Percentiles rank a stretch among this genome's conserved stretches.
Conservation (phyloP, 2,888 invertebrate genomes). For the Leistus spinibarbis region DNA sequence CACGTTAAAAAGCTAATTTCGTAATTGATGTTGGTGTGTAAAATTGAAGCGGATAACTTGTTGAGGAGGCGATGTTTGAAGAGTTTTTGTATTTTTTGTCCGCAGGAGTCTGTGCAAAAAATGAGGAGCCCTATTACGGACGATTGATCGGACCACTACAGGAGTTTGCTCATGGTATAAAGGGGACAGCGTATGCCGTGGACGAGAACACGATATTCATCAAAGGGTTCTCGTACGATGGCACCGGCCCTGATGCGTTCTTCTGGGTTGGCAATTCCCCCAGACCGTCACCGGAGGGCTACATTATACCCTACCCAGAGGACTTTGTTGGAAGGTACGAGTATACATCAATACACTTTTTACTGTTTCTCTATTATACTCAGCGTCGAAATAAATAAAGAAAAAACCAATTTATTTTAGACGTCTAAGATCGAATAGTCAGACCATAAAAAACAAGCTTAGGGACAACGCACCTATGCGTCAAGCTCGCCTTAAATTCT, state of each 20-base stretch:
- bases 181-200: constrained; percentile 83
- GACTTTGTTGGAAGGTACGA: constrained; percentile 79
- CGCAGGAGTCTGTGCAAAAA: constrained; percentile 49
- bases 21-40: constrained; percentile 42
- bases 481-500: no score
- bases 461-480: no score
- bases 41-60: constrained; percentile 15
- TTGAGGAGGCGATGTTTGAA: not conserved
- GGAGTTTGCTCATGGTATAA: constrained; percentile 79
- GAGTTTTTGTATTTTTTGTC: not conserved
- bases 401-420: no score
- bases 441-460: no score
- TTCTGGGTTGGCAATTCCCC: constrained; percentile 89
- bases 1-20: constrained; percentile 39
- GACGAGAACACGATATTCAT: constrained; percentile 89
- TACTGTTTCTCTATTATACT: not conserved
- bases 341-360: constrained; percentile 9
- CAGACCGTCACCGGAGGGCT: constrained; percentile 81
- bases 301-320: constrained; percentile 85
- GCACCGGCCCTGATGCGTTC: constrained; percentile 85
- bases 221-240: constrained; percentile 86
- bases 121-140: constrained; percentile 75
- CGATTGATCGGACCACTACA: constrained; percentile 74
- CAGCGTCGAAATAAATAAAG: no score
- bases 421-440: no score